These are phyloP conservation scores for Hystrix cristata DNA, from an alignment of 2,113 vertebrate species.

Conservation along the genomic window DNA sequence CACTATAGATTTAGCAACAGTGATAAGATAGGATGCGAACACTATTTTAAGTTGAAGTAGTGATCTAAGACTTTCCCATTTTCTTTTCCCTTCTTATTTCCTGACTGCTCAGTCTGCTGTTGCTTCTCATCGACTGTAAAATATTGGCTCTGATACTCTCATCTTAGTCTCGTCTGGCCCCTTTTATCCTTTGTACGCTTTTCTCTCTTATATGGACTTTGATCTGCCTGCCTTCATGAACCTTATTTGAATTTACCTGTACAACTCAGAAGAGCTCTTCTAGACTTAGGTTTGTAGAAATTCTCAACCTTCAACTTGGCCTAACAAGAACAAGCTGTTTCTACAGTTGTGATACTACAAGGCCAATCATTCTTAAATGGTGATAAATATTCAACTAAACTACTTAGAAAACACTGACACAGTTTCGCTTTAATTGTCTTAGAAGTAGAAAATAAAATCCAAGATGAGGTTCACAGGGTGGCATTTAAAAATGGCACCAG, in stretches of 20 bases:
- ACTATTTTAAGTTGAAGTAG: not conserved
- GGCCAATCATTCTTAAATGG: not conserved
- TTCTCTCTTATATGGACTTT: not conserved
- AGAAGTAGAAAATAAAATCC: not conserved
- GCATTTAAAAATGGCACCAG: not conserved
- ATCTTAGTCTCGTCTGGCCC: not conserved
- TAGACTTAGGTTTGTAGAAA: not conserved
- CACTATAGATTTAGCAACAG: not conserved
- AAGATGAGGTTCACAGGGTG: not conserved
- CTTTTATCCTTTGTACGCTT: not conserved
- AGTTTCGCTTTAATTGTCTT: not conserved
- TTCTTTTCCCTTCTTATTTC: not conserved
- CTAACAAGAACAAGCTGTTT: not conserved
- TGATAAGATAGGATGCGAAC: not conserved
- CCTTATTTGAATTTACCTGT: not conserved
- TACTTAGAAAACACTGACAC: conserved; percentile 2
- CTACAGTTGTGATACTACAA: not conserved
- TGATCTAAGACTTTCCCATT: not conserved
- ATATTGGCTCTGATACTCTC: not conserved
- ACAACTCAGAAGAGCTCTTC: not conserved
- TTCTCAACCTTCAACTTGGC: not conserved
- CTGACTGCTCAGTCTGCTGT: not conserved
- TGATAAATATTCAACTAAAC: not conserved
- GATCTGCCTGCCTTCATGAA: not conserved
- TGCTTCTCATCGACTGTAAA: not conserved